A percentile compares a stretch with the other conserved stretches of the same genome.
phyloP scores from a whole-genome alignment of 2,797 vertebrate species.

The Typhlichthys eigenmanni region DNA sequence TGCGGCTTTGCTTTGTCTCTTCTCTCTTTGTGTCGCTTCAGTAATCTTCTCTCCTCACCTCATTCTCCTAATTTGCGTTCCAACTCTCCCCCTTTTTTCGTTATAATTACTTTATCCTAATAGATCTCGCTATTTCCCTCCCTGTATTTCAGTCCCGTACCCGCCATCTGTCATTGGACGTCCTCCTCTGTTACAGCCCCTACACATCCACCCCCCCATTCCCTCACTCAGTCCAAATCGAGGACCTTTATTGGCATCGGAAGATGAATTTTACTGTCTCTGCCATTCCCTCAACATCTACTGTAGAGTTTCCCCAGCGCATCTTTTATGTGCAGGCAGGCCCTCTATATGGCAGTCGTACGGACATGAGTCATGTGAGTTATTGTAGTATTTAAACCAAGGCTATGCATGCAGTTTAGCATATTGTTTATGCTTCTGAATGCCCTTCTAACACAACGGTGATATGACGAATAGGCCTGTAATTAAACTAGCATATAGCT shows the following conservation, averaged over 20 bases:
- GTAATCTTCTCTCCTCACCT: background rate
- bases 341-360: constrained; percentile 25
- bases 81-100: constrained; percentile 40
- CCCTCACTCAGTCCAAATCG: constrained; percentile 63
- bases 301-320: constrained; percentile 12
- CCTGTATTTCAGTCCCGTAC: constrained; percentile 61
- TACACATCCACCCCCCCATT: constrained; percentile 47
- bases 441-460: background rate
- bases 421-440: constrained; percentile 26
- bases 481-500: too few species aligned
- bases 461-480: too few species aligned
- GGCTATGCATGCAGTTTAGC: constrained; percentile 41
- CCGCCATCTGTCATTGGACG: constrained; percentile 67
- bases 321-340: background rate
- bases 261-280: constrained; percentile 62
- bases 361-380: background rate
- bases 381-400: constrained; percentile 38
- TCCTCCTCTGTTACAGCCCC: constrained; percentile 42
- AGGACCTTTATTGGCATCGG: constrained; percentile 68
- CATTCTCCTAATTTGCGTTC: background rate
- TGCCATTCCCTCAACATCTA: constrained; percentile 18
- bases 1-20: constrained; percentile 7
- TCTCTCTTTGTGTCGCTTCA: constrained; percentile 16
- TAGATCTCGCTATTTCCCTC: constrained; percentile 35
- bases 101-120: constrained; percentile 55